Conservation (phyloP, 30 jellyfish, hydroid and myxozoan species). For the Haliclystus octoradiatus region DNA sequence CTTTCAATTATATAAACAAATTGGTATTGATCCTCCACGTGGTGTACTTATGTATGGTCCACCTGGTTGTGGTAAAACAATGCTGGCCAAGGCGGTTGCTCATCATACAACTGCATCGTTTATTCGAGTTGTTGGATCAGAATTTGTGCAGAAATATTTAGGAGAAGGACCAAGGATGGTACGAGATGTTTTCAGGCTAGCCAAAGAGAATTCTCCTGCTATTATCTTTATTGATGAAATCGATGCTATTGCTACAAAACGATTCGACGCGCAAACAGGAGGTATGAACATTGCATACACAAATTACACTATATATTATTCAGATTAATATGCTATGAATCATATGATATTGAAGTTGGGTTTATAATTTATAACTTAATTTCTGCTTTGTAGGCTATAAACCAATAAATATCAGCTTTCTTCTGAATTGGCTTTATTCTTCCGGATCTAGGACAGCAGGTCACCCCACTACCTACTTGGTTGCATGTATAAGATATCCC, state of each 20-base stretch:
- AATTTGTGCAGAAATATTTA: constrained; percentile 88
- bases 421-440: too few species aligned
- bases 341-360: too few species aligned
- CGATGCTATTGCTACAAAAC: constrained; percentile 96
- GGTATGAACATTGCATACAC: too few species aligned
- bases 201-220: constrained; percentile 95
- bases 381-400: too few species aligned
- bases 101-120: constrained; percentile 97
- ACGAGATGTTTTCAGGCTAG: constrained; percentile 89
- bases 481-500: too few species aligned
- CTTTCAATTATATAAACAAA: constrained; percentile 79
- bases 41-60: constrained; percentile 99
- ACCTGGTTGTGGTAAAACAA: constrained; percentile 97
- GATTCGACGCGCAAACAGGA: constrained; percentile 99
- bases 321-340: too few species aligned
- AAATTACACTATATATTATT: too few species aligned
- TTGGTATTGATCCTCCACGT: constrained; percentile 97
- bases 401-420: too few species aligned
- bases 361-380: too few species aligned
- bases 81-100: constrained; percentile 98
- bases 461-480: too few species aligned
- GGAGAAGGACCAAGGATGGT: constrained; percentile 99
- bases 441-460: too few species aligned
- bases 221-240: constrained; percentile 89
- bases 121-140: constrained; percentile 93